Evolutionary conservation across 1,140 invertebrate genomes (phyloP).

Genomic region (Watersipora subatra): DNA sequence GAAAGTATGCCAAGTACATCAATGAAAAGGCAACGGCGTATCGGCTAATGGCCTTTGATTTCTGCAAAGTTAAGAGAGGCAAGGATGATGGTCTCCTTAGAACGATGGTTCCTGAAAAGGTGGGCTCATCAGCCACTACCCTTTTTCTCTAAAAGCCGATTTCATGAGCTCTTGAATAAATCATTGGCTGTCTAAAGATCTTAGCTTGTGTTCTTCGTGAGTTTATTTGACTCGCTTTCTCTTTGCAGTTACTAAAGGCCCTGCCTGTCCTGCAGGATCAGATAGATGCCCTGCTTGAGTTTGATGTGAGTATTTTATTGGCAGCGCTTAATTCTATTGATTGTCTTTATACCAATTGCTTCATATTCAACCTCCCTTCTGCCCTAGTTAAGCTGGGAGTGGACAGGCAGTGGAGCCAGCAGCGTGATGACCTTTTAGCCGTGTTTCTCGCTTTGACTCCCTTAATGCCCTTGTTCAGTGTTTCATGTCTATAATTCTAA

Average conservation of each 20-base stretch:
- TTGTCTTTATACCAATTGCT: no score
- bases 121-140: conserved; percentile 19
- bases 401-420: no score
- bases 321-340: no score
- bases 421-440: no score
- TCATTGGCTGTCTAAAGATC: no score
- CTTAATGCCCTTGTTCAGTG: no score
- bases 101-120: conserved; percentile 91
- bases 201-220: neutral
- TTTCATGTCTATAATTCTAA: no score
- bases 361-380: no score
- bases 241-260: conserved; percentile 70
- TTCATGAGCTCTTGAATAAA: no score
- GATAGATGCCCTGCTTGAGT: conserved; percentile 86
- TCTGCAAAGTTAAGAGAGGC: conserved; percentile 97
- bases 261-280: conserved; percentile 87
- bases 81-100: conserved; percentile 91
- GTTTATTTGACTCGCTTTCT: neutral
- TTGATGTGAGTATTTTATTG: conserved; percentile 54
- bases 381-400: no score
- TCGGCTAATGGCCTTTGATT: conserved; percentile 94
- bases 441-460: no score
- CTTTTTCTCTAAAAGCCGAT: no score
- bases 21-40: conserved; percentile 98
- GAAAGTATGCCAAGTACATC: conserved; percentile 94